These are phyloP conservation scores for Numenius phaeopus DNA, from an alignment of 2,797 vertebrate species.

Conservation along the genomic window DNA sequence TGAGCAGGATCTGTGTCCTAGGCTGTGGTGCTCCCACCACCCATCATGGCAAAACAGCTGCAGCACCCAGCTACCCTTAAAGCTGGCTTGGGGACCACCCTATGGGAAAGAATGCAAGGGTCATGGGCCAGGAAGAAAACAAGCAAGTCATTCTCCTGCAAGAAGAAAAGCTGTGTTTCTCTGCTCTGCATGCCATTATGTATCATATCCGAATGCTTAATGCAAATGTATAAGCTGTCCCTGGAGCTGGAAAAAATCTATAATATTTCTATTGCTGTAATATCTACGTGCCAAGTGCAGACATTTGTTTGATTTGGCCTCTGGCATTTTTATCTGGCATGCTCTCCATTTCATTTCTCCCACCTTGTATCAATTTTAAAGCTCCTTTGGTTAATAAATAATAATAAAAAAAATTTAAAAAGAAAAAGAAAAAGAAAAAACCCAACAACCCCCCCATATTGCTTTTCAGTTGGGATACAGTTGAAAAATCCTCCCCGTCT, in stretches of 20 bases:
- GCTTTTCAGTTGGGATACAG: not conserved
- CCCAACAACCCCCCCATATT: fast-evolving
- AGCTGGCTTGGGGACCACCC: fast-evolving
- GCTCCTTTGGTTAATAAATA: not conserved
- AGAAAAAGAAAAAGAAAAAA: fast-evolving
- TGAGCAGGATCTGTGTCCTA: not conserved
- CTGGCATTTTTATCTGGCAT: constrained; percentile 14
- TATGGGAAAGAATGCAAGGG: not conserved
- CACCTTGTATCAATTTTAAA: not conserved
- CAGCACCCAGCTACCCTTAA: not conserved
- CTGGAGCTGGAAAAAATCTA: not conserved
- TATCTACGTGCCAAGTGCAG: not conserved
- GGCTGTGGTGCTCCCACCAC: not conserved
- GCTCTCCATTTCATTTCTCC: constrained; percentile 6
- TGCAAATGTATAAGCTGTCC: constrained; percentile 26
- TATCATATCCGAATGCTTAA: not conserved
- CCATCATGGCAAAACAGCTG: not conserved
- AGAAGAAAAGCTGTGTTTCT: not conserved
- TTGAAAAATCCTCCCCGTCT: not conserved
- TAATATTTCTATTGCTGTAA: constrained; percentile 35
- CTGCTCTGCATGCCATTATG: fast-evolving
- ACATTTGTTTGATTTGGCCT: constrained; percentile 49
- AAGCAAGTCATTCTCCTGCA: not conserved
- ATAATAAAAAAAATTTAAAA: no score
- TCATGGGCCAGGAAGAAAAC: not conserved